A percentile compares a stretch with the other conserved stretches of the same genome.
phyloP scores from a whole-genome alignment of 2,888 invertebrate species.

The Bombylius discolor region DNA sequence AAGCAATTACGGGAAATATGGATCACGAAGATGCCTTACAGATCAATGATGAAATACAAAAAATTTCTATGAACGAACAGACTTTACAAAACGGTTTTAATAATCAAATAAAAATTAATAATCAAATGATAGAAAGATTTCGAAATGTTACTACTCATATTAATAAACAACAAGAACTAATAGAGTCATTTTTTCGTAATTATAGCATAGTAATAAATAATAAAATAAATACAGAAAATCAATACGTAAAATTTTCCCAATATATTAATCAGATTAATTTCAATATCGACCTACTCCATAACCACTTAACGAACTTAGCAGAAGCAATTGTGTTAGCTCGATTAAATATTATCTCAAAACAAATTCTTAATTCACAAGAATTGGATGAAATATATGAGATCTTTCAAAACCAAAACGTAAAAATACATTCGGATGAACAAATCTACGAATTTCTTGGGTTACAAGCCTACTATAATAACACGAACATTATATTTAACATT shows the following conservation, averaged over 20 bases:
- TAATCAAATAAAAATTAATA: background rate
- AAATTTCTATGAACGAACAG: too few species aligned
- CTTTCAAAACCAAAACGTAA: background rate
- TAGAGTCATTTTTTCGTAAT: background rate
- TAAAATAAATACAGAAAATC: background rate
- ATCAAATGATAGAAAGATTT: background rate
- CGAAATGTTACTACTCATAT: background rate
- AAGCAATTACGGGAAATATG: too few species aligned
- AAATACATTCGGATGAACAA: background rate
- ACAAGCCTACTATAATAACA: background rate
- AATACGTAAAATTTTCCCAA: background rate
- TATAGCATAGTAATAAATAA: background rate
- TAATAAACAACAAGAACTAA: background rate
- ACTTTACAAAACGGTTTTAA: too few species aligned
- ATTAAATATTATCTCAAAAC: constrained; percentile 1
- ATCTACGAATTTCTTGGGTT: background rate
- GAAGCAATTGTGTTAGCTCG: background rate
- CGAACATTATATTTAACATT: background rate
- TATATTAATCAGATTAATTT: background rate
- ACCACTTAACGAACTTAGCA: background rate
- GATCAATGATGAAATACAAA: too few species aligned
- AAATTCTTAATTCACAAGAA: background rate
- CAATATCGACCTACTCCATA: background rate
- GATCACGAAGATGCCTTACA: too few species aligned
- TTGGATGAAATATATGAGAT: background rate